Conservation (phyloP, 2,888 invertebrate genomes). For the Zootermopsis nevadensis region DNA sequence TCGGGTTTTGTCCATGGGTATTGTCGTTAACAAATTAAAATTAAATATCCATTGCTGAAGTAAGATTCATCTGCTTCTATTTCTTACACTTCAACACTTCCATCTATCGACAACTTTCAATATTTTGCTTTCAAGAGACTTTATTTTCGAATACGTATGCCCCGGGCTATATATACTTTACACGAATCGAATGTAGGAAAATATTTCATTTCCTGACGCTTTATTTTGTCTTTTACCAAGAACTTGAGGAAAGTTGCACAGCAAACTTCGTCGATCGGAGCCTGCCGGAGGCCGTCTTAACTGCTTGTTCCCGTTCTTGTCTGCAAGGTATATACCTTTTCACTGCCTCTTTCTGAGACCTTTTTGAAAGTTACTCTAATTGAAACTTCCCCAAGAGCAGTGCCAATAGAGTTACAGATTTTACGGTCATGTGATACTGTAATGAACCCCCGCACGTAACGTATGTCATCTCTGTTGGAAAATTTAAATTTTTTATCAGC, state of each 20-base stretch:
- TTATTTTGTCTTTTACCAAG: neutral
- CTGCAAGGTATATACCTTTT: neutral
- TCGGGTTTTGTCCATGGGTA: too few species aligned
- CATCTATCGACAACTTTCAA: neutral
- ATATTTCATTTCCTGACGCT: constrained; percentile 27
- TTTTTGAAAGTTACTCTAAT: neutral
- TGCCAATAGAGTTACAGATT: too few species aligned
- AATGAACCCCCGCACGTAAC: too few species aligned
- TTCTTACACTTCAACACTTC: neutral
- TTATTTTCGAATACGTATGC: neutral
- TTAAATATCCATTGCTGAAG: too few species aligned
- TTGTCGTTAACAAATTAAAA: too few species aligned
- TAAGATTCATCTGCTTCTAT: neutral
- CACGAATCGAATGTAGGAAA: constrained; percentile 31
- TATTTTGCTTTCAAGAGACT: constrained; percentile 22
- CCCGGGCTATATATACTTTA: constrained; percentile 21
- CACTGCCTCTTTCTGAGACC: neutral
- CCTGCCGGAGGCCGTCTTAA: constrained; percentile 3
- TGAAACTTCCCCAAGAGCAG: neutral
- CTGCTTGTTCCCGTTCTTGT: neutral
- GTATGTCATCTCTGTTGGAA: too few species aligned
- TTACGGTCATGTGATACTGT: too few species aligned
- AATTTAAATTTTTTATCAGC: too few species aligned
- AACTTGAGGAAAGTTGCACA: neutral
- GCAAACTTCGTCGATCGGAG: constrained; percentile 7